Base-by-base conservation (phyloP, 2,113 vertebrate genomes). In the Speoplatyrhinus poulsoni region DNA sequence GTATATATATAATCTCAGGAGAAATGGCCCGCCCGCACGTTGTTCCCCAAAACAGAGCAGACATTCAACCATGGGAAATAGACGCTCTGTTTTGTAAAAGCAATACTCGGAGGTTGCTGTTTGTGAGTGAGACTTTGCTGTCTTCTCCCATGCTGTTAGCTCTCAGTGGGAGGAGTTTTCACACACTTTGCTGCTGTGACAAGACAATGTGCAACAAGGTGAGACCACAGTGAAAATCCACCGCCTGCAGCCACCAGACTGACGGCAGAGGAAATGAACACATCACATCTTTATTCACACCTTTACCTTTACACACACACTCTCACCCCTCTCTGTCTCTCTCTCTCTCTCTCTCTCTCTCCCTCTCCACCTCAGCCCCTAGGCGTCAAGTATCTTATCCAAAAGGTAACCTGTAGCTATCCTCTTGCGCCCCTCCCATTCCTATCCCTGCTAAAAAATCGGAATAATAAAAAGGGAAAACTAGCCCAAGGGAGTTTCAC, bases 111-210 rank as follows among this genome's bases (percentile, higher is more conserved):
- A 16, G 53, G 53, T 36, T 32, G 57, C 3, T 60, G 32, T 36
- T 15, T 12, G 15, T 60, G 58, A 4, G 36, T 19, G 46, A 50
- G 52, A 53, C 63, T n/a, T 64, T 47, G 1, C 60, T 53, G 65
- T 54, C 53, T 26, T 46, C 52, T 46, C 60, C 49, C 65, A 48
- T 52, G 57, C 48, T 48, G 62, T 75, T 47, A 72, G 72, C 69
- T 66, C 70, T 15, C 3, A 33, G 76, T 87, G 87, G 91, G 91
- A n/a, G 90, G 91, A 73, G 89, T 91, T 92, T 92, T 92, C 91
- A 89, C 91, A 92, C 90, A 91, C 88, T 89, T 82, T 82, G 74
- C 77, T 75, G 65, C 77, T 75, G 65, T 82, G 85, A 89, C 87
- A 87, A 73, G 88, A 88, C 87, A 89, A 86, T 81, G 72, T 69